A percentile compares a stretch with the other conserved stretches of the same genome.
These are phyloP conservation scores for Metopia argyrocephala DNA, from an alignment of 2,888 invertebrate species.

Conservation along the genomic window DNA sequence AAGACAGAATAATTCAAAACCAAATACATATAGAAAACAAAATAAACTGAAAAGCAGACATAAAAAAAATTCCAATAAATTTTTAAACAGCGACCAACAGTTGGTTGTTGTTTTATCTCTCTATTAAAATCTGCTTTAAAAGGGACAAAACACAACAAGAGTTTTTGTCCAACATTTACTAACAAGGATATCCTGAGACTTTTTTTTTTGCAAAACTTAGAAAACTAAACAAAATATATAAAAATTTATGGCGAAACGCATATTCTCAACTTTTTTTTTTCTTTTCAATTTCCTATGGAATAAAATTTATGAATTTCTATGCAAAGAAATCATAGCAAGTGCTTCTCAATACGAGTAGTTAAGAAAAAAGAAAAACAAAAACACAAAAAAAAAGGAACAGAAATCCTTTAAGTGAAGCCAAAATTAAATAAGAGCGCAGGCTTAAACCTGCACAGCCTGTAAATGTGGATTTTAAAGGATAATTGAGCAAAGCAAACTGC, in stretches of 20 bases:
- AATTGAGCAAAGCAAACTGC: neutral
- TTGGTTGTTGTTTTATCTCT: constrained; percentile 46
- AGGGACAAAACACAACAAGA: neutral
- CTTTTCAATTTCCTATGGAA: constrained; percentile 43
- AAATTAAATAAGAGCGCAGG: constrained; percentile 21
- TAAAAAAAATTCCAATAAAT: neutral
- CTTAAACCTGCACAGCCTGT: constrained; percentile 7
- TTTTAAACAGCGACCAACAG: constrained; percentile 48
- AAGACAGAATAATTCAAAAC: no score
- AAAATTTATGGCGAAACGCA: constrained; percentile 13
- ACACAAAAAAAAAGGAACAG: neutral
- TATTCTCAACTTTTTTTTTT: no score
- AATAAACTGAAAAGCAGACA: neutral
- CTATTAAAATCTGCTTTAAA: neutral
- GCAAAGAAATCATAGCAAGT: neutral
- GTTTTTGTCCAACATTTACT: constrained; percentile 1
- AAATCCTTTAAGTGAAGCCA: constrained; percentile 9
- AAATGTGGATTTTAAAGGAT: constrained; percentile 52
- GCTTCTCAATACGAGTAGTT: no score
- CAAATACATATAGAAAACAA: neutral
- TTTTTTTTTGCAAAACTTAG: neutral
- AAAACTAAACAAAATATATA: neutral
- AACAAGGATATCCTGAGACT: constrained; percentile 21
- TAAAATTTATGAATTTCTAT: constrained; percentile 26
- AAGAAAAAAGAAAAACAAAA: neutral